phyloP scores from a whole-genome alignment of 2,113 vertebrate genomes.

The Catharus fuscescens region DNA sequence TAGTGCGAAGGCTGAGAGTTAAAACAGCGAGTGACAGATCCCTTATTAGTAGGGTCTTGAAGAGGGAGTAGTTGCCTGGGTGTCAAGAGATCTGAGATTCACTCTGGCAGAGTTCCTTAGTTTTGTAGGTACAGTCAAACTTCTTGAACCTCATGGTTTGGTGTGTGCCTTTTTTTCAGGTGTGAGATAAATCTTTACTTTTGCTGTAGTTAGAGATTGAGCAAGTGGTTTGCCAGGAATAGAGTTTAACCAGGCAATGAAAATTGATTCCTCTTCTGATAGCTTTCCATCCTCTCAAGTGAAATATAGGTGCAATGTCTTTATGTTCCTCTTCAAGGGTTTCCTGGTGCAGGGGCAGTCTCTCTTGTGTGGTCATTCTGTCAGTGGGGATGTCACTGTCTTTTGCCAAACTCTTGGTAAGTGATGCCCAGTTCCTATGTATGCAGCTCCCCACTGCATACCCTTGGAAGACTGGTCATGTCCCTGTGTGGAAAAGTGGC shows the following conservation, averaged over 20 bases:
- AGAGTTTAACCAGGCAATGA: not conserved
- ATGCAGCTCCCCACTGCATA: rapidly evolving
- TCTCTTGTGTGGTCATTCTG: not conserved
- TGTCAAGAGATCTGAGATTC: not conserved
- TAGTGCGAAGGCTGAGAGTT: not conserved
- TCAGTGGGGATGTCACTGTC: rapidly evolving
- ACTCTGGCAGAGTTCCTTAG: not conserved
- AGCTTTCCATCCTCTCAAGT: not conserved
- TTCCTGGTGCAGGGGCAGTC: not conserved
- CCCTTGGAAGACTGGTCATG: rapidly evolving
- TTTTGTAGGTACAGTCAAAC: not conserved
- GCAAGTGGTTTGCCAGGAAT: not conserved
- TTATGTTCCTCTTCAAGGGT: not conserved
- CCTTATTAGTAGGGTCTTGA: not conserved
- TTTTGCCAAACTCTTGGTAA: not conserved
- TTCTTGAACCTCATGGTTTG: not conserved
- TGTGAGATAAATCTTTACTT: not conserved
- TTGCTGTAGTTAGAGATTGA: not conserved
- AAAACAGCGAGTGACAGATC: not conserved
- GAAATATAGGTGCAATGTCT: not conserved
- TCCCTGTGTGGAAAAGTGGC: too few relatives aligned
- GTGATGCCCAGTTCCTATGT: rapidly evolving
- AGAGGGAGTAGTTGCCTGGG: not conserved
- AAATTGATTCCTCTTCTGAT: not conserved
- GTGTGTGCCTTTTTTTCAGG: not conserved